These are phyloP conservation scores for Bungarus multicinctus DNA, from an alignment of 2,113 vertebrate species.

Conservation along the genomic window DNA sequence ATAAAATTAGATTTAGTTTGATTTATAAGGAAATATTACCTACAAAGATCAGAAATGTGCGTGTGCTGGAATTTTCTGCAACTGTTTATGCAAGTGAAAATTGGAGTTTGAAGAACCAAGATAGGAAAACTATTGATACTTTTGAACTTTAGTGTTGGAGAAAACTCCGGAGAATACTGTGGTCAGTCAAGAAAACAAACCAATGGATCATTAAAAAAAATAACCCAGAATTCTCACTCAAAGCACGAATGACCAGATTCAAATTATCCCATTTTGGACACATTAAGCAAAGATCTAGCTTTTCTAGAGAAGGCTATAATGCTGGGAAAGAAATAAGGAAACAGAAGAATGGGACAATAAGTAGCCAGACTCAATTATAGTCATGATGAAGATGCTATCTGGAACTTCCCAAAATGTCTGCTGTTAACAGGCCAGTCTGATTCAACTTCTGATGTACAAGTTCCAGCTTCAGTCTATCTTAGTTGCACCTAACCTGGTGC, in stretches of 20 bases:
- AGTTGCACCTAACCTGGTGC: background rate
- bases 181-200: background rate
- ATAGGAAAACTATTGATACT: background rate
- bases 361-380: background rate
- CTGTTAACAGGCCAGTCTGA: background rate
- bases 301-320: background rate
- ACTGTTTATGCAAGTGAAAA: background rate
- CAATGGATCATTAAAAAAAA: background rate
- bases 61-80: background rate
- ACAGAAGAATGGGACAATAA: background rate
- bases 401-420: background rate
- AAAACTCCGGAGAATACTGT: background rate
- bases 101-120: background rate
- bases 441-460: background rate
- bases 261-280: background rate
- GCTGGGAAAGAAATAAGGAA: background rate
- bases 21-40: background rate
- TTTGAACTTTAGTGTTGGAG: background rate
- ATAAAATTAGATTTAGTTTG: background rate
- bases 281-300: background rate
- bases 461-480: background rate
- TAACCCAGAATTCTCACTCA: background rate
- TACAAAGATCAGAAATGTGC: background rate
- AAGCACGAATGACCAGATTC: background rate
- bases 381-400: background rate